Conservation (phyloP, 1,140 invertebrate species). For the Gerris buenoi region DNA sequence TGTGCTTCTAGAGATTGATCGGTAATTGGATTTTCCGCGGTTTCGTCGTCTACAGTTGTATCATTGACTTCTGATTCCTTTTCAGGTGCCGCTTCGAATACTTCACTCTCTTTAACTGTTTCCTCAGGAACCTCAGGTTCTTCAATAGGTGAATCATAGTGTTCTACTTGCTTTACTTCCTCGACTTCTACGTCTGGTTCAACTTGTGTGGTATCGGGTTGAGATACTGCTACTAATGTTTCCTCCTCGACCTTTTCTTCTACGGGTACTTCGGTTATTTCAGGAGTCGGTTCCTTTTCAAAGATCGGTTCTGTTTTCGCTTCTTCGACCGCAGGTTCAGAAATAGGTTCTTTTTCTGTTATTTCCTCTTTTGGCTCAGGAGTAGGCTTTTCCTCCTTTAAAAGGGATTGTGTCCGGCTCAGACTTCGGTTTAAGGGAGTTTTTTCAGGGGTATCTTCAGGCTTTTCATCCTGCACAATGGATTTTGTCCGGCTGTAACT, state of each 20-base stretch:
- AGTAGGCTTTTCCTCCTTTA: background rate
- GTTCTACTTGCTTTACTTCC: conserved; percentile 4
- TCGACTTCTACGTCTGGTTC: conserved; percentile 6
- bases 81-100: conserved; percentile 10
- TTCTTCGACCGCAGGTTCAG: conserved; percentile 6
- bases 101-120: conserved; percentile 4
- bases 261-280: conserved; percentile 8
- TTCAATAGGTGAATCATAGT: conserved; percentile 5
- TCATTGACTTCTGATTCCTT: conserved; percentile 4
- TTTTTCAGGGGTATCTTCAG: background rate
- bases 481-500: conserved; percentile 5
- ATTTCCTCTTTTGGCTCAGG: conserved; percentile 3
- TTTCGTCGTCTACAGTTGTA: conserved; percentile 12
- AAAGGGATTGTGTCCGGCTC: background rate
- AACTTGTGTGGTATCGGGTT: conserved; percentile 3
- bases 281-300: conserved; percentile 7
- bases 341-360: conserved; percentile 1
- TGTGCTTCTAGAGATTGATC: conserved; percentile 6
- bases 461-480: background rate
- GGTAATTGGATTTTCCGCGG: conserved; percentile 7
- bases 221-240: background rate
- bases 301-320: background rate
- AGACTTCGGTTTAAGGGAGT: conserved; percentile 5
- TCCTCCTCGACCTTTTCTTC: conserved; percentile 4
- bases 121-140: conserved; percentile 5